Evolutionary conservation across 2,888 invertebrate species (phyloP), one percentile per base, ranked within the genome.

Genomic region (Oscheius sp.): DNA sequence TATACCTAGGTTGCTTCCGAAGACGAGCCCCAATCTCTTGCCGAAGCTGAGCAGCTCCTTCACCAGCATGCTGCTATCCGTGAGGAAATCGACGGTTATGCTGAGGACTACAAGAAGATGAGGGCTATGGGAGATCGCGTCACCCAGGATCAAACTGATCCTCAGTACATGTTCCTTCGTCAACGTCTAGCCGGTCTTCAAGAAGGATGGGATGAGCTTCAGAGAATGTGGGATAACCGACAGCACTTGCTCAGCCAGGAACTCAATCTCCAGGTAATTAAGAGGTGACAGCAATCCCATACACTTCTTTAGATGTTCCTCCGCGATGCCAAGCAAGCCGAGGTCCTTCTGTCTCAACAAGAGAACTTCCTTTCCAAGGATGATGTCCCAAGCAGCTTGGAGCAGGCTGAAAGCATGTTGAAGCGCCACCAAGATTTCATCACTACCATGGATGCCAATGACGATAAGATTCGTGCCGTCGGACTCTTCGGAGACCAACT

Each of bases 151-250:
- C 82, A 90, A 94, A 96, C 90, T 65, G 99, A 99, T 91, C 96
- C 98, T 58, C 99, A 99, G 90, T 99, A 99, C 92, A 98, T 99
- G 98, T 99, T 99, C 94, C 92, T 99, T 88, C 93, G 98, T 79
- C 97, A 91, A 91, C 93, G 99, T 60, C 92, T 99, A 84, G 97
- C 96, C 92, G 99, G 98, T 0, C 91, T 99, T 72, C 95, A 97
- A 90, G 96, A 97, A 91, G 99, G 99, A 75, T 99, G 99, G 99
- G 95, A 96, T 80, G 99, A 99, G 90, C 92, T 99, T 77, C 95
- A 97, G 89, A 96, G 98, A 91, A 99, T 99, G 99, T 99, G 99
- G 98, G 97, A 96, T 90, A 98, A 97, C 91, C 91, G 98, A 48
- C 97, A 99, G 90, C 94, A 95, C 86, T 91, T 97, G 84, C 92